Evolutionary conservation across 2,797 vertebrate genomes (phyloP).

Genomic region (Acanthopagrus latus): DNA sequence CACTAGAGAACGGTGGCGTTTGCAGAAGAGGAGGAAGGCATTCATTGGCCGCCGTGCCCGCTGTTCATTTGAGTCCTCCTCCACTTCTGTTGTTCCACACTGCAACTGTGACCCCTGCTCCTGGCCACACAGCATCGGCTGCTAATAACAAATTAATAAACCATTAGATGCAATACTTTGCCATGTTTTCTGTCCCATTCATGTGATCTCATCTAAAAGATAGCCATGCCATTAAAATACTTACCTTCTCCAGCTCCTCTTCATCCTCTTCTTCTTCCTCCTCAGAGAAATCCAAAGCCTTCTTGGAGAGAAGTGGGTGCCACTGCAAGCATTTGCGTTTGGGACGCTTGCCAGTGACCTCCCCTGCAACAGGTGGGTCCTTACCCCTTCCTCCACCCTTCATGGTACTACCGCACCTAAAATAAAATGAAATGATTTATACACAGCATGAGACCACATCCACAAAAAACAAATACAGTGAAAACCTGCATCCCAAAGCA

Average conservation of each 20-base stretch:
- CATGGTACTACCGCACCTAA: conserved; percentile 93
- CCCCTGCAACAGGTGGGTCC: conserved; percentile 92
- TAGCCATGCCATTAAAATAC: background rate
- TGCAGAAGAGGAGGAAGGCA: conserved; percentile 98
- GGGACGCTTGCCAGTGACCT: conserved; percentile 93
- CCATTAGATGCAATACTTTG: background rate
- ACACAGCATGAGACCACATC: conserved; percentile 4
- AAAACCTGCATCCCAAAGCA: background rate
- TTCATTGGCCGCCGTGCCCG: conserved; percentile 98
- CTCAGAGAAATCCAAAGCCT: conserved; percentile 96
- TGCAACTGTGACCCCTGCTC: conserved; percentile 82
- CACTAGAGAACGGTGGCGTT: conserved; percentile 98
- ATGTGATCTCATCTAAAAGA: background rate
- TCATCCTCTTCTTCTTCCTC: conserved; percentile 98
- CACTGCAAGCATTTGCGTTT: conserved; percentile 99
- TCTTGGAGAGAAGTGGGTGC: conserved; percentile 98
- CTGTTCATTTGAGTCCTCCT: conserved; percentile 94
- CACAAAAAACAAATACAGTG: background rate
- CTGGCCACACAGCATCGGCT: conserved; percentile 72
- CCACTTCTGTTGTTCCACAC: conserved; percentile 85
- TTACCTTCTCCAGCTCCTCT: conserved; percentile 95
- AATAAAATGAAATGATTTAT: conserved; percentile 17
- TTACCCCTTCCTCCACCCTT: conserved; percentile 96
- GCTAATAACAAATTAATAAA: conserved; percentile 52
- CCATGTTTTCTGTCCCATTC: background rate